Percentiles rank a stretch among this genome's conserved stretches.
phyloP scores from a whole-genome alignment of 2,888 invertebrate genomes.

The Syrphus vitripennis region DNA sequence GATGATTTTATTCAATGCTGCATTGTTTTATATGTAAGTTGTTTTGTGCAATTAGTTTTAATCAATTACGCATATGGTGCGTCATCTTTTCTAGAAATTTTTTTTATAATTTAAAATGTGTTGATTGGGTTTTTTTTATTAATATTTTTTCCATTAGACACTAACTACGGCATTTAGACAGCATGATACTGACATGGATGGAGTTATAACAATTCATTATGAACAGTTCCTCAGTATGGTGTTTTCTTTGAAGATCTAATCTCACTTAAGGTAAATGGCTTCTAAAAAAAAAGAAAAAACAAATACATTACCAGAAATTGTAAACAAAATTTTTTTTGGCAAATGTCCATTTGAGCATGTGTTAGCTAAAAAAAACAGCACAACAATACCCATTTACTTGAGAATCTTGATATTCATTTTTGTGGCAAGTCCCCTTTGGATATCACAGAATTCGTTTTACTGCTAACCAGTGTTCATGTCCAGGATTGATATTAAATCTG shows the following conservation, averaged over 20 bases:
- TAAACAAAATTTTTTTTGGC: slow-evolving; percentile 25
- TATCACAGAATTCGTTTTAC: too few species aligned
- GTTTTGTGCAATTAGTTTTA: not conserved
- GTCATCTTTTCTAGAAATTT: slow-evolving; percentile 59
- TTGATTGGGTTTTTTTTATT: not conserved
- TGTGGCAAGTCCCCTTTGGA: too few species aligned
- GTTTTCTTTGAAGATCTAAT: slow-evolving; percentile 87
- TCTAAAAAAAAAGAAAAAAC: not conserved
- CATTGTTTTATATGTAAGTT: slow-evolving; percentile 94
- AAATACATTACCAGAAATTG: not conserved
- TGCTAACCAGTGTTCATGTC: too few species aligned
- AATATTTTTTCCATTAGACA: slow-evolving; percentile 84
- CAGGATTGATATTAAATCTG: too few species aligned
- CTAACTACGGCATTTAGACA: slow-evolving; percentile 93
- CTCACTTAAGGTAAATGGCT: slow-evolving; percentile 29
- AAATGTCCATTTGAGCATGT: not conserved
- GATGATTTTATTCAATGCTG: slow-evolving; percentile 99
- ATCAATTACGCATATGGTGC: slow-evolving; percentile 22
- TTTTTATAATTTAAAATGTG: slow-evolving; percentile 13
- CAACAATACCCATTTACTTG: too few species aligned
- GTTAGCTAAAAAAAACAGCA: too few species aligned
- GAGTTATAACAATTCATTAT: slow-evolving; percentile 96
- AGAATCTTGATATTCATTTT: too few species aligned
- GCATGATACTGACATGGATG: slow-evolving; percentile 95
- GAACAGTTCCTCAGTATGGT: slow-evolving; percentile 98